Conservation (phyloP, 2,888 invertebrate species). For the Aleiodes alternator region DNA sequence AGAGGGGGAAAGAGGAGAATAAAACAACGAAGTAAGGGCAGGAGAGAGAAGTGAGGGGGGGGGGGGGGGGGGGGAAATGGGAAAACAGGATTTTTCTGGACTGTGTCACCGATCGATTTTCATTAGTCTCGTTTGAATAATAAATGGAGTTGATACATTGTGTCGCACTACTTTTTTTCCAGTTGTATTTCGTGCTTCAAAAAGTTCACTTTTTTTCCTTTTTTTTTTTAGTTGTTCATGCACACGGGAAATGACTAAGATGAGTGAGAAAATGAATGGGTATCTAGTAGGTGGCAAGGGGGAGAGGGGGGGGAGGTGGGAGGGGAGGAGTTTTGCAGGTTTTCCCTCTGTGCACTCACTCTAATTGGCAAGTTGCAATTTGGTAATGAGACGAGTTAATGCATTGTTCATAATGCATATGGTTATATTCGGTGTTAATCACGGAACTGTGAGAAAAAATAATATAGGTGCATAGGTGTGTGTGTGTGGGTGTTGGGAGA, state of each 20-base stretch:
- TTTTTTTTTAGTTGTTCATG: background rate
- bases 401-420: conserved; percentile 55
- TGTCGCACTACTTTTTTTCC: conserved; percentile 10
- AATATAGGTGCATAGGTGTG: conserved; percentile 6
- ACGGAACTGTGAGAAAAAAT: conserved; percentile 27
- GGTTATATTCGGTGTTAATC: conserved; percentile 20
- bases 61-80: background rate
- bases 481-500: background rate
- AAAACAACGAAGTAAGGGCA: background rate
- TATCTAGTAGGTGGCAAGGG: background rate
- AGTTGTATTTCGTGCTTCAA: background rate
- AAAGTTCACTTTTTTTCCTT: background rate
- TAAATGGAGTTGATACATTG: conserved; percentile 20
- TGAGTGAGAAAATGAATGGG: background rate
- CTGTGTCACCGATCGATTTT: conserved; percentile 32
- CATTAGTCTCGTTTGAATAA: conserved; percentile 20
- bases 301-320: too few relatives aligned
- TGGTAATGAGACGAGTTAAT: conserved; percentile 63
- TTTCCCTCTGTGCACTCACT: conserved; percentile 47
- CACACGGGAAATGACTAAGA: background rate
- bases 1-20: background rate
- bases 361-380: conserved; percentile 62
- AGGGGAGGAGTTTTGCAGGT: background rate
- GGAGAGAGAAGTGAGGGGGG: background rate
- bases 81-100: conserved; percentile 26